Evolutionary conservation across 1,140 invertebrate species (phyloP).

Genomic region (Vanessa atalanta): DNA sequence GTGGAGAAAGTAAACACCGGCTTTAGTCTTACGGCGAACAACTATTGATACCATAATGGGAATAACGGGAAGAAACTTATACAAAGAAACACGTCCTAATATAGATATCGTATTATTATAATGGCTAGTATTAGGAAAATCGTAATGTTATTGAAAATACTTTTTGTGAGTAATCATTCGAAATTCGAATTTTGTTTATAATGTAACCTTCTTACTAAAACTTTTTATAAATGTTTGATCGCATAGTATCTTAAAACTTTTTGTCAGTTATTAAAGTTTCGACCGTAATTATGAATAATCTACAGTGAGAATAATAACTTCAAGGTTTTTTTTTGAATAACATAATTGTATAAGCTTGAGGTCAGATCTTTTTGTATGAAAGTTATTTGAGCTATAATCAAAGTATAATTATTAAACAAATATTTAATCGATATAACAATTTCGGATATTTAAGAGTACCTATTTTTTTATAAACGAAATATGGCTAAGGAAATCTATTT

Average conservation of each 20-base stretch:
- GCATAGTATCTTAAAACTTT: not conserved
- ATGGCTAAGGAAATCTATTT: not conserved
- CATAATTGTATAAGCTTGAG: slow-evolving; percentile 1
- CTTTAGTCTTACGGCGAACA: slow-evolving; percentile 31
- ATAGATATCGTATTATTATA: slow-evolving; percentile 47
- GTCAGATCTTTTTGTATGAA: slow-evolving; percentile 4
- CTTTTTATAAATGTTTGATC: not conserved
- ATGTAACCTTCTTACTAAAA: not conserved
- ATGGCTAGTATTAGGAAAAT: slow-evolving; percentile 40
- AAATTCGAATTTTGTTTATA: not conserved
- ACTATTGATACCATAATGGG: slow-evolving; percentile 44
- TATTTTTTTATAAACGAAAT: not conserved
- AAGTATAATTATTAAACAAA: slow-evolving; percentile 2
- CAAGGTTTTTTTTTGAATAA: slow-evolving; percentile 25
- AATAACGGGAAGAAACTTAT: slow-evolving; percentile 36
- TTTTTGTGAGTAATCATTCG: slow-evolving; percentile 1
- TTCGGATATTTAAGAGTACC: not conserved
- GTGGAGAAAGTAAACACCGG: slow-evolving; percentile 45
- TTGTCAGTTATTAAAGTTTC: slow-evolving; percentile 24
- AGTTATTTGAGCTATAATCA: not conserved
- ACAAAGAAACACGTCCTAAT: slow-evolving; percentile 49
- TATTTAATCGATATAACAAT: not conserved
- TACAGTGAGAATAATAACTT: slow-evolving; percentile 19
- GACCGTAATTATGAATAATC: slow-evolving; percentile 26
- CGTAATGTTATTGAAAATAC: slow-evolving; percentile 43